Conservation (phyloP, 2,888 invertebrate genomes). For the Cerceris rybyensis region DNA sequence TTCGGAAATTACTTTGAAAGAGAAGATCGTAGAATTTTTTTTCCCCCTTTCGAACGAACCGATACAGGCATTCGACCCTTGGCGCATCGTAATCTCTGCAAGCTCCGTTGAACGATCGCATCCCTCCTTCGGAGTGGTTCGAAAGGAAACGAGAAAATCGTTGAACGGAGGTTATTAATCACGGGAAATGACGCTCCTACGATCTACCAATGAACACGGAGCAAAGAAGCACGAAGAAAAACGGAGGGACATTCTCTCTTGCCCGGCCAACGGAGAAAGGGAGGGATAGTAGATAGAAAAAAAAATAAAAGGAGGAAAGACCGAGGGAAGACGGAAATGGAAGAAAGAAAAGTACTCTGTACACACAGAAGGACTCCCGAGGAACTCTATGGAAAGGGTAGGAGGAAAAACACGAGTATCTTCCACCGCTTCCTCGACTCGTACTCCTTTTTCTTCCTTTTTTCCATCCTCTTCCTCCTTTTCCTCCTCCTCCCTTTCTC, state of each 20-base stretch:
- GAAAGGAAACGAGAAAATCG: slow-evolving; percentile 16
- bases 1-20: slow-evolving; percentile 20
- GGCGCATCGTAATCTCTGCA: slow-evolving; percentile 22
- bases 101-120: background rate
- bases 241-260: background rate
- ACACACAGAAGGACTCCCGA: slow-evolving; percentile 45
- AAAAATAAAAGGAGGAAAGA: slow-evolving; percentile 11
- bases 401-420: slow-evolving; percentile 41
- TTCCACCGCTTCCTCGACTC: background rate
- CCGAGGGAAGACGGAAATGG: slow-evolving; percentile 40
- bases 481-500: slow-evolving; percentile 1
- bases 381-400: slow-evolving; percentile 40
- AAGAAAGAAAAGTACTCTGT: slow-evolving; percentile 43
- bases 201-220: slow-evolving; percentile 1
- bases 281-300: background rate
- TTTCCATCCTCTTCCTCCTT: background rate
- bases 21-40: slow-evolving; percentile 1
- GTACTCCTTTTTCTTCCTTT: slow-evolving; percentile 11
- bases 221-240: background rate
- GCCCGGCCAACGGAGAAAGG: background rate
- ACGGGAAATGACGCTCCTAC: slow-evolving; percentile 55
- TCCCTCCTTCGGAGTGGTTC: background rate
- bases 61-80: slow-evolving; percentile 11
- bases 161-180: slow-evolving; percentile 60
- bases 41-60: slow-evolving; percentile 33